A percentile compares a stretch with the other conserved stretches of the same genome.
These are phyloP conservation scores for Pseudomyrmex pallidus DNA, from an alignment of 1,140 invertebrate species.

Conservation along the genomic window DNA sequence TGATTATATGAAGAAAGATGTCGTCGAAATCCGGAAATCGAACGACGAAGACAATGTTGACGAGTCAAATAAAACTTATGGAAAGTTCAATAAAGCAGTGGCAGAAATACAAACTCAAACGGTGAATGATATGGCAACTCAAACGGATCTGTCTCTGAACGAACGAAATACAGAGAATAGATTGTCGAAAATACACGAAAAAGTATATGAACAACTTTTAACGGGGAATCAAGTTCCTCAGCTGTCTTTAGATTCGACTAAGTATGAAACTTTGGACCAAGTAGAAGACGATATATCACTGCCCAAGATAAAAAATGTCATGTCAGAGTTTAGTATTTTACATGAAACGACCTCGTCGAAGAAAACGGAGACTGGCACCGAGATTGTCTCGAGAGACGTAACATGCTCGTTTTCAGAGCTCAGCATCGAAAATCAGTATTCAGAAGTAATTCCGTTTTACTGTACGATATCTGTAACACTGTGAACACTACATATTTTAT, in stretches of 20 bases:
- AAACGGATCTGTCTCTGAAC: conserved; percentile 78
- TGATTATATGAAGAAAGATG: conserved; percentile 26
- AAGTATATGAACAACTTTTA: conserved; percentile 35
- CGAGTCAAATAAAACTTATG: conserved; percentile 24
- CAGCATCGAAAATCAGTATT: conserved; percentile 77
- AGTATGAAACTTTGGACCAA: conserved; percentile 79
- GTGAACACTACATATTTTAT: background rate
- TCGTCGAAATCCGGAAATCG: conserved; percentile 30
- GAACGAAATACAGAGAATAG: conserved; percentile 68
- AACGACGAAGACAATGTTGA: background rate
- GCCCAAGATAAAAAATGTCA: conserved; percentile 80
- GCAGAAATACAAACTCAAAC: conserved; percentile 84
- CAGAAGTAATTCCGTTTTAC: conserved; percentile 75
- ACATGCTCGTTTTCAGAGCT: conserved; percentile 79
- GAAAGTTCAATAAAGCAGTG: conserved; percentile 49
- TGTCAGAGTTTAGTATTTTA: conserved; percentile 83
- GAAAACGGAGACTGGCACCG: conserved; percentile 84
- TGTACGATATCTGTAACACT: background rate
- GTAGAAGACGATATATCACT: conserved; percentile 79
- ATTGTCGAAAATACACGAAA: conserved; percentile 66
- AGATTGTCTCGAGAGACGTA: conserved; percentile 84
- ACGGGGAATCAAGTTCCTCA: conserved; percentile 66
- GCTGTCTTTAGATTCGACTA: conserved; percentile 77
- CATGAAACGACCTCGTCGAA: conserved; percentile 85
- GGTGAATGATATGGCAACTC: conserved; percentile 83